A percentile compares a stretch with the other conserved stretches of the same genome.
Evolutionary conservation across 2,888 invertebrate species (phyloP).

Genomic region (Eilema caniola): DNA sequence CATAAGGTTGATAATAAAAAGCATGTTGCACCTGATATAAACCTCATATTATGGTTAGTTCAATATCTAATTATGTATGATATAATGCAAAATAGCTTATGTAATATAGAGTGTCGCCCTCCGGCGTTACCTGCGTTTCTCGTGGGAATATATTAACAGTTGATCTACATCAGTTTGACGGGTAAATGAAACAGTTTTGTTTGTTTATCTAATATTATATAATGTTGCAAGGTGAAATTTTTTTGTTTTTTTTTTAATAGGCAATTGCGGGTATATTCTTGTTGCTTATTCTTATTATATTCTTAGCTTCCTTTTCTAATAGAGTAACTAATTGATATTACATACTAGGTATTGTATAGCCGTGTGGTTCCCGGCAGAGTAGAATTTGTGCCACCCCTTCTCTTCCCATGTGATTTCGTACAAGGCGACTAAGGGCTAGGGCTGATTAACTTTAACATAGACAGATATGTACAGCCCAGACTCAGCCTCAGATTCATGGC

Average conservation of each 20-base stretch:
- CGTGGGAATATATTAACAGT: conserved; percentile 34
- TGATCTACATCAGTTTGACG: conserved; percentile 16
- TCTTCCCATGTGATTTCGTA: too few relatives aligned
- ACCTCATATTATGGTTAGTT: conserved; percentile 10
- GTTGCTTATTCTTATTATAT: too few relatives aligned
- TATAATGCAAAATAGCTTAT: conserved; percentile 47
- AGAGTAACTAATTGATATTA: too few relatives aligned
- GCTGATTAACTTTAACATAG: too few relatives aligned
- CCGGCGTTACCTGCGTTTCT: conserved; percentile 36
- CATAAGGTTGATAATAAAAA: neutral
- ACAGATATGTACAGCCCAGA: too few relatives aligned
- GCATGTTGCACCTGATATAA: conserved; percentile 30
- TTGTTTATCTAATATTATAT: neutral
- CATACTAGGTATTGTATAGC: too few relatives aligned
- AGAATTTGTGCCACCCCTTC: too few relatives aligned
- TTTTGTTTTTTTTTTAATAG: neutral
- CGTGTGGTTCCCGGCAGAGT: too few relatives aligned
- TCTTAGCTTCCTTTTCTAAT: too few relatives aligned
- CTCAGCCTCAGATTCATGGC: too few relatives aligned
- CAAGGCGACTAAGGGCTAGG: too few relatives aligned
- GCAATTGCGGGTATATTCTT: neutral
- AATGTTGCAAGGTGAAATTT: neutral
- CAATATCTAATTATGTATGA: conserved; percentile 40
- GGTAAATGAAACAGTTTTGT: conserved; percentile 7
- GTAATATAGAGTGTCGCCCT: conserved; percentile 34